Evolutionary conservation across 2,888 invertebrate genomes (phyloP).

Genomic region (Heterodera filipjevi): DNA sequence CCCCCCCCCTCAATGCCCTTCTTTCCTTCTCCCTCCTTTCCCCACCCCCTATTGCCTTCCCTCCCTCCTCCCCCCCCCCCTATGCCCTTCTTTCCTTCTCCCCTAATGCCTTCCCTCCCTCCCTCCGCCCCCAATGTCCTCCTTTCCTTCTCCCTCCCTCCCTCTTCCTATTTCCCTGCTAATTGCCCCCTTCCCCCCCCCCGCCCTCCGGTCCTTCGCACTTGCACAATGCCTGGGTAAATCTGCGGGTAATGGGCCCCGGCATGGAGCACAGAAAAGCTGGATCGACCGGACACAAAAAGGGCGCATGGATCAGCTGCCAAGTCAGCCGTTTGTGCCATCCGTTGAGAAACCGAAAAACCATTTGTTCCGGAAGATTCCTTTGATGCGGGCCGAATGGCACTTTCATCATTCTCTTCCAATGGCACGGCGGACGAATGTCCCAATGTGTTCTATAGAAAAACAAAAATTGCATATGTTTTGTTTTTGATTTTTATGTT

Average conservation of each 20-base stretch:
- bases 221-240: constrained; percentile 28
- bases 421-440: neutral
- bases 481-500: no score
- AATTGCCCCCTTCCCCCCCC: no score
- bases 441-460: neutral
- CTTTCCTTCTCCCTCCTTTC: no score
- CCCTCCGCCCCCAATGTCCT: no score
- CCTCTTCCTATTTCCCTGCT: no score
- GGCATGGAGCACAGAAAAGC: constrained; percentile 20
- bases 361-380: neutral
- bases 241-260: constrained; percentile 27
- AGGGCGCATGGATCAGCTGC: neutral
- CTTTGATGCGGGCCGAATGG: neutral
- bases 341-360: neutral
- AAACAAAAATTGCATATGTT: neutral
- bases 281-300: neutral
- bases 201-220: no score
- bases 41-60: no score
- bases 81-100: no score
- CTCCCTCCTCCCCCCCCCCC: no score
- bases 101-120: no score
- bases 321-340: neutral
- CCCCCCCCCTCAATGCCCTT: no score
- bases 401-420: neutral
- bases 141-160: no score